These are phyloP conservation scores for Perizoma affinitatum DNA, from an alignment of 2,888 invertebrate species.

Conservation along the genomic window DNA sequence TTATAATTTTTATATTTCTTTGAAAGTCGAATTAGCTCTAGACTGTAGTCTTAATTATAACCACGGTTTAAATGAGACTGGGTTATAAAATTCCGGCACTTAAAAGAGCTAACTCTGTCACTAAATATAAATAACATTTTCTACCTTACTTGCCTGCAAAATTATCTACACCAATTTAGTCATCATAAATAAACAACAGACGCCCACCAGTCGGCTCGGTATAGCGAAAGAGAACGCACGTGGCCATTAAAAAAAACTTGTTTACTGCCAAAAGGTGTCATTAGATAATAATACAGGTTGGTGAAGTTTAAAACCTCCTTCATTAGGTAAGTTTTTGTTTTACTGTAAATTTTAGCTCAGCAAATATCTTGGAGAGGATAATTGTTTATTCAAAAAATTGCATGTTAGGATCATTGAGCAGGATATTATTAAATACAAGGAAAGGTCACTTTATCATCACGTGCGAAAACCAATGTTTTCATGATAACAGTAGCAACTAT, in stretches of 20 bases:
- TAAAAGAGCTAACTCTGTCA: no score
- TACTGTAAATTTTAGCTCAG: not conserved
- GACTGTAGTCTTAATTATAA: no score
- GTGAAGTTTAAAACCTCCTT: slow-evolving; percentile 15
- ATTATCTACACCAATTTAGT: slow-evolving; percentile 22
- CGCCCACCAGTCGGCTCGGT: slow-evolving; percentile 21
- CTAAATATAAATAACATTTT: slow-evolving; percentile 10
- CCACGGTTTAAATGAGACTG: no score
- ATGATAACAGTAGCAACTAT: no score
- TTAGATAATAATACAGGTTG: slow-evolving; percentile 15
- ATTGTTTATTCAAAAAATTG: not conserved
- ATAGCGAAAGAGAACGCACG: slow-evolving; percentile 24
- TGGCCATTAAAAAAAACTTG: slow-evolving; percentile 10
- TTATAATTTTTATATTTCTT: no score
- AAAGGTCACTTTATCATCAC: no score
- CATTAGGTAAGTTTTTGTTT: slow-evolving; percentile 13
- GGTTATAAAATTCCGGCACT: no score
- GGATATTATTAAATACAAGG: no score
- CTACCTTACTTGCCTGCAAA: slow-evolving; percentile 28
- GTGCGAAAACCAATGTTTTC: no score
- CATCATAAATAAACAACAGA: slow-evolving; percentile 19
- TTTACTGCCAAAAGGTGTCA: slow-evolving; percentile 2
- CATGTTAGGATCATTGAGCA: not conserved
- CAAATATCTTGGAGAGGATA: no score
- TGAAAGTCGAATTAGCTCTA: no score